Evolutionary conservation across 92 coral and sea anemone species (phyloP), one percentile per base, ranked within the genome.

Genomic region (Desmophyllum pertusum): DNA sequence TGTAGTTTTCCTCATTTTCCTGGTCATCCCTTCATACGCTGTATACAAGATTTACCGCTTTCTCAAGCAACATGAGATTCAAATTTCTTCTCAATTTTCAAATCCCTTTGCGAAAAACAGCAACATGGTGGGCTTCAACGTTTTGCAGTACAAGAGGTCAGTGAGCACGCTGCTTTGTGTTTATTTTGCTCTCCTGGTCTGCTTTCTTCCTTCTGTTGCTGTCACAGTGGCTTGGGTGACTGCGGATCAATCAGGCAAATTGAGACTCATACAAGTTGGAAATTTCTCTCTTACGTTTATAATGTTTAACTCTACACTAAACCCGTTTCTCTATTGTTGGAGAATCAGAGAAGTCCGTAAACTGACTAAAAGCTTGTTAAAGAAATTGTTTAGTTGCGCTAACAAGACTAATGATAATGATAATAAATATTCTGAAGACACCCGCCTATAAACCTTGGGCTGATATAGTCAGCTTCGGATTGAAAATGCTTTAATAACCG

Each of bases 321-420:
- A 79, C 46, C 84, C 84, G 2, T 45, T 66, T 13, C 75, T 79
- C n/a, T 79, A 79, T 37, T 68, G 73, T 10, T 79, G 84, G 76
- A 43, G 75, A 66, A 64, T 79, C 35, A 57, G 61, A 30, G 74
- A 79, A 42, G 75, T 79, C 10, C 84, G 75, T 18, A 43, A 79
- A 31, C 42, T 55, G 68, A 37, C 51, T 36, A 38, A 25, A 19
- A 35, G 21, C 25, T 57, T 77, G 52, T 57, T 77, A 10, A 77
- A 77, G 46, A 57, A 77, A 13, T 10, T n/a, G 33, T 57, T 55
- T 38, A 25, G 64, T 29, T 73, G 40, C 48, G 8, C 50, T n/a
- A 37, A 17, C 42, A 17, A 67, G 17, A 36, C 8, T 0, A 67
- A 37, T 18, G 19, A 37, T 15, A 36, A 9, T 18, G 10, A 37